phyloP scores from a whole-genome alignment of 2,113 vertebrate genomes.

The Nannobrachium achirus region DNA sequence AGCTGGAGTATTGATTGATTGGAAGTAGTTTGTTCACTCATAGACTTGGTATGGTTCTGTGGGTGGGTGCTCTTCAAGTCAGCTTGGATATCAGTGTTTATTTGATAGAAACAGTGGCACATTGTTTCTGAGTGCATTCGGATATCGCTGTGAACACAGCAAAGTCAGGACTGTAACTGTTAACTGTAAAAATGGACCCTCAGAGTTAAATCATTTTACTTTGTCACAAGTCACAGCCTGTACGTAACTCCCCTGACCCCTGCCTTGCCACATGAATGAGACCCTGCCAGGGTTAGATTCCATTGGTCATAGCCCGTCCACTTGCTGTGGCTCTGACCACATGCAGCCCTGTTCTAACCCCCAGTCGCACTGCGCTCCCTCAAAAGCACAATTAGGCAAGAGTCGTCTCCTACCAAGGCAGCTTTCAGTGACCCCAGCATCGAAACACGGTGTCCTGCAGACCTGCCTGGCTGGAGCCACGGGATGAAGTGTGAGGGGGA shows the following conservation, averaged over 20 bases:
- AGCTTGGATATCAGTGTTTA: not conserved
- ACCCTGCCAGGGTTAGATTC: slow-evolving; percentile 62
- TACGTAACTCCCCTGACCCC: slow-evolving; percentile 63
- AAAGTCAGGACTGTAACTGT: no score
- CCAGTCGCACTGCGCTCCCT: slow-evolving; percentile 67
- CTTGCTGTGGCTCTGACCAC: slow-evolving; percentile 53
- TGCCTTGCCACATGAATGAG: slow-evolving; percentile 61
- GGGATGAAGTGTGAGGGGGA: slow-evolving; percentile 48
- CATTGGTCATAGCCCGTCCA: slow-evolving; percentile 35
- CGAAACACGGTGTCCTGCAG: slow-evolving; percentile 92
- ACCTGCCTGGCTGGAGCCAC: slow-evolving; percentile 74
- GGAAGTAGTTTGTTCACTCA: no score
- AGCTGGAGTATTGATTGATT: no score
- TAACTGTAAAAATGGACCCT: no score
- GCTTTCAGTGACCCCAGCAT: slow-evolving; percentile 88
- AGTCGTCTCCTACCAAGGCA: slow-evolving; percentile 89
- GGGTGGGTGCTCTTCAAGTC: slow-evolving; percentile 36
- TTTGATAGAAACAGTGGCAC: no score
- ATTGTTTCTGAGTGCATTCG: no score
- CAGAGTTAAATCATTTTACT: no score
- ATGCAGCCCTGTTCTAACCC: slow-evolving; percentile 55
- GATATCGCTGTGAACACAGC: no score
- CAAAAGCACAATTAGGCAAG: slow-evolving; percentile 94
- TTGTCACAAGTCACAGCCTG: not conserved
- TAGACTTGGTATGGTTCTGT: no score